Conservation (phyloP, 2,113 vertebrate genomes). For the Vicugna pacos region DNA sequence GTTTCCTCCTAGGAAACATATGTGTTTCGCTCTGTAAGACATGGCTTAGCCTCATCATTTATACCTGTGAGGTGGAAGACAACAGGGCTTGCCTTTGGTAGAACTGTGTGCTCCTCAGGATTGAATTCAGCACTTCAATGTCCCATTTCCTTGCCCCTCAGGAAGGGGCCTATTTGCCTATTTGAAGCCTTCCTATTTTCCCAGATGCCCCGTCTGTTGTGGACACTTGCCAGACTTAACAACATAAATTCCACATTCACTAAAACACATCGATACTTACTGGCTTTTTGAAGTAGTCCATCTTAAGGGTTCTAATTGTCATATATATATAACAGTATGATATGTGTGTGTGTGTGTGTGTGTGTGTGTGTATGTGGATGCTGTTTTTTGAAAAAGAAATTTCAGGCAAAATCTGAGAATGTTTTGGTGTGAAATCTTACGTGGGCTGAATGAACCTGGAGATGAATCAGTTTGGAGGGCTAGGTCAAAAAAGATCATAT, state of each 20-base stretch:
- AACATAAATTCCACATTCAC: neutral
- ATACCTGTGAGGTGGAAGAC: neutral
- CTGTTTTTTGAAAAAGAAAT: neutral
- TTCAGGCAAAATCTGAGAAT: neutral
- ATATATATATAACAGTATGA: neutral
- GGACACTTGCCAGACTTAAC: neutral
- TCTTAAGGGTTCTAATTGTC: neutral
- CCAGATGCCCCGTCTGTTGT: neutral
- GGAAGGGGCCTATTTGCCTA: neutral
- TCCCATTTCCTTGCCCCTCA: neutral
- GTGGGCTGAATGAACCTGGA: neutral
- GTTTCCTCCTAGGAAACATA: neutral
- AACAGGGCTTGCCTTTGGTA: neutral
- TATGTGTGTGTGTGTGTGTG: neutral
- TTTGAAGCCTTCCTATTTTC: neutral
- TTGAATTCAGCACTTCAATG: neutral
- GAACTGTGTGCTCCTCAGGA: neutral
- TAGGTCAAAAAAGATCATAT: neutral
- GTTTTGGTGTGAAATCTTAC: neutral
- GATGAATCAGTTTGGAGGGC: neutral
- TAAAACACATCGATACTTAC: neutral
- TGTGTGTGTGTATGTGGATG: neutral
- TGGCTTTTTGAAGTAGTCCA: neutral
- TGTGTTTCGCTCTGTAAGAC: constrained; percentile 19
- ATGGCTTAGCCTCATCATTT: neutral